Conservation (phyloP, 2,888 invertebrate species). For the Caenorhabditis drosophilae region DNA sequence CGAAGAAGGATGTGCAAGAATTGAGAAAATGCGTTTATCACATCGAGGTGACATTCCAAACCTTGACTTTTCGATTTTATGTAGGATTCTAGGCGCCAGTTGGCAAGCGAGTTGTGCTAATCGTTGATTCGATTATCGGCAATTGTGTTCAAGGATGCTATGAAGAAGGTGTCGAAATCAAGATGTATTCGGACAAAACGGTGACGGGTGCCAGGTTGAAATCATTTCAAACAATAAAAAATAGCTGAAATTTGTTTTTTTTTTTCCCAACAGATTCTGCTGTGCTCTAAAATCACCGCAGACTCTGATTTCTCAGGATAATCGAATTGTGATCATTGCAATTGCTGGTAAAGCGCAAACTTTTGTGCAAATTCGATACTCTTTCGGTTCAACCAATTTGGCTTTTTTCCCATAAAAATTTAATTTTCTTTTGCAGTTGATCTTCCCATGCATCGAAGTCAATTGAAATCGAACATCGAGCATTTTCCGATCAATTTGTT, state of each 20-base stretch:
- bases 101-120: conserved; percentile 28
- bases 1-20: conserved; percentile 13
- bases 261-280: conserved; percentile 11
- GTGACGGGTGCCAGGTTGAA: conserved; percentile 27
- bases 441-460: too few species aligned
- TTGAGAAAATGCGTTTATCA: conserved; percentile 39
- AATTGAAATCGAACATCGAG: too few species aligned
- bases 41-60: conserved; percentile 19
- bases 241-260: background rate
- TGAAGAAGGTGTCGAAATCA: conserved; percentile 35
- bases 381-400: too few species aligned
- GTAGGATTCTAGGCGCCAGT: conserved; percentile 30
- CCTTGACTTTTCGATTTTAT: background rate
- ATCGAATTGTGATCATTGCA: conserved; percentile 15
- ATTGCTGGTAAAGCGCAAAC: conserved; percentile 30
- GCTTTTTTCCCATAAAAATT: too few species aligned
- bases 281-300: conserved; percentile 29
- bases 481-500: too few species aligned
- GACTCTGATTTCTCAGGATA: conserved; percentile 20
- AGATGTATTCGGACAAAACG: conserved; percentile 29
- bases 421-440: too few species aligned
- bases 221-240: background rate
- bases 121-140: conserved; percentile 39
- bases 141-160: conserved; percentile 41
- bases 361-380: conserved; percentile 35